Percentiles rank a stretch among this genome's conserved stretches.
These are phyloP conservation scores for Sebastes vulpes DNA, from an alignment of 2,797 vertebrate genomes.

Conservation along the genomic window DNA sequence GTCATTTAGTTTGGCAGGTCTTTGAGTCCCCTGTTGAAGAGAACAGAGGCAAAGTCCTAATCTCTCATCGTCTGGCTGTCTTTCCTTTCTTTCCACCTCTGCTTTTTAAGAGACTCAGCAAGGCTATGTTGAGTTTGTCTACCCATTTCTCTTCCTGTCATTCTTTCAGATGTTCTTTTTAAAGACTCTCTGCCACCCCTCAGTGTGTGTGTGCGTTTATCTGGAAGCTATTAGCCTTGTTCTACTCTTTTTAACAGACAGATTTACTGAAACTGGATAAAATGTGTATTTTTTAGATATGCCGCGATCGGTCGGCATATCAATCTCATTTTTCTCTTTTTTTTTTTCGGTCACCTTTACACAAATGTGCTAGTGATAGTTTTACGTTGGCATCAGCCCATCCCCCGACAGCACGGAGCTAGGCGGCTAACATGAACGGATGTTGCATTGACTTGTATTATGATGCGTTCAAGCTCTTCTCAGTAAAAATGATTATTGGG, in stretches of 20 bases:
- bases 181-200: not conserved
- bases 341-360: too few species aligned
- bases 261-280: constrained; percentile 5
- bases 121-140: constrained; percentile 44
- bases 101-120: constrained; percentile 39
- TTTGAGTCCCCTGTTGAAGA: constrained; percentile 57
- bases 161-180: constrained; percentile 40
- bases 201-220: not conserved
- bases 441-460: too few species aligned
- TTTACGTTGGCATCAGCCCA: accelerated
- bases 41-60: constrained; percentile 47
- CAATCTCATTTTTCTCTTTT: too few species aligned
- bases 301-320: too few species aligned
- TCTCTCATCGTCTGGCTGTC: constrained; percentile 40
- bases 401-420: accelerated
- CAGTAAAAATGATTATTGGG: too few species aligned
- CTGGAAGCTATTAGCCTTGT: constrained; percentile 1
- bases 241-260: not conserved
- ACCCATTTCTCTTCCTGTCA: constrained; percentile 46
- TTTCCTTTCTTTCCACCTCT: constrained; percentile 24
- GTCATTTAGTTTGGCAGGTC: constrained; percentile 70
- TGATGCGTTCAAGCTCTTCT: too few species aligned
- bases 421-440: too few species aligned
- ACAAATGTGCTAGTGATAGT: too few species aligned
- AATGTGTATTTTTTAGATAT: not conserved